These are phyloP conservation scores for Stomorhina lunata DNA, from an alignment of 2,888 invertebrate species.

Conservation along the genomic window DNA sequence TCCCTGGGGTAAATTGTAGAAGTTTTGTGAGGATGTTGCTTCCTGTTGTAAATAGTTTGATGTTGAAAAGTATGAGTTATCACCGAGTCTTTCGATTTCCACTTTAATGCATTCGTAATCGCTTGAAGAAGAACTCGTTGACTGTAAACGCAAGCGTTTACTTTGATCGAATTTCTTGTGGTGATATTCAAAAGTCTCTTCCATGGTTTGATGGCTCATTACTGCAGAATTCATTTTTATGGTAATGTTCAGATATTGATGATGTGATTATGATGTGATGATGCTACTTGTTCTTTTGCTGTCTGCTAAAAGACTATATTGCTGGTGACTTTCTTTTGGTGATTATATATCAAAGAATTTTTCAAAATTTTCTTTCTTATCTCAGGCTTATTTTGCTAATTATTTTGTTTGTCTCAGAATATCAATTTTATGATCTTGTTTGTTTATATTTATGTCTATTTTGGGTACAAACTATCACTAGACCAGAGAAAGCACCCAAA, in stretches of 20 bases:
- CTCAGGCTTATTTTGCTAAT: constrained; percentile 46
- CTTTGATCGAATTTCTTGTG: constrained; percentile 74
- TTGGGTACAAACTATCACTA: too few relatives aligned
- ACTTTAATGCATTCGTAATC: constrained; percentile 8
- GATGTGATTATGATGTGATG: background rate
- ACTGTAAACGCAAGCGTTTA: constrained; percentile 46
- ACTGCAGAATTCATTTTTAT: background rate
- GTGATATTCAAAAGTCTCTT: constrained; percentile 67
- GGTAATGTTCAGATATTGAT: background rate
- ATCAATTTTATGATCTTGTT: constrained; percentile 33
- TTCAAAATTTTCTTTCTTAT: constrained; percentile 2
- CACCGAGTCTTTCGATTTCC: constrained; percentile 27
- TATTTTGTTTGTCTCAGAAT: constrained; percentile 35
- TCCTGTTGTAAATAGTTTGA: too few relatives aligned
- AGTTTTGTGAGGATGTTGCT: background rate
- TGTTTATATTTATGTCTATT: constrained; percentile 31
- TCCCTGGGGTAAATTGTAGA: background rate
- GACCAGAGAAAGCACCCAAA: too few relatives aligned
- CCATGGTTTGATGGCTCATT: background rate
- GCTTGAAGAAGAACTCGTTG: constrained; percentile 1
- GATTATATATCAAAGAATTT: constrained; percentile 31
- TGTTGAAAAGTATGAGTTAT: background rate
- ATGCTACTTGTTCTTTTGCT: constrained; percentile 7
- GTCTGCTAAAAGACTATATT: background rate
- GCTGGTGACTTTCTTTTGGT: background rate